phyloP scores from a whole-genome alignment of 2,797 vertebrate genomes.

The Macroramphosus scolopax region DNA sequence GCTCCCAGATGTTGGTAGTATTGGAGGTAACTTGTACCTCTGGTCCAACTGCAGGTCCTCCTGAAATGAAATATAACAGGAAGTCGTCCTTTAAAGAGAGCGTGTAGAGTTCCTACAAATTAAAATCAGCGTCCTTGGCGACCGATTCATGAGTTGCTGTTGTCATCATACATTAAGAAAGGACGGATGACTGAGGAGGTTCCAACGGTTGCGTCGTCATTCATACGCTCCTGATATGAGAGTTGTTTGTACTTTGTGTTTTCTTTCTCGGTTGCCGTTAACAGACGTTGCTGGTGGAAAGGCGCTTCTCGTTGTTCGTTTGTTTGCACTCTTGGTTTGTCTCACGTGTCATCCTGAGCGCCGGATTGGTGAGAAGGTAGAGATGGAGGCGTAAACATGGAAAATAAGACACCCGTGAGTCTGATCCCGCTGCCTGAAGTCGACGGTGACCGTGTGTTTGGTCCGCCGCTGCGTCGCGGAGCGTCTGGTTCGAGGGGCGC shows the following conservation, averaged over 20 bases:
- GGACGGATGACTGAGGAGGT: slow-evolving; percentile 11
- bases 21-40: slow-evolving; percentile 5
- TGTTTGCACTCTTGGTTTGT: slow-evolving; percentile 37
- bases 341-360: slow-evolving; percentile 70
- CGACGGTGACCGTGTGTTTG: too few relatives aligned
- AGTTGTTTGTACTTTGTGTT: slow-evolving; percentile 27
- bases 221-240: slow-evolving; percentile 21
- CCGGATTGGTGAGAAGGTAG: slow-evolving; percentile 77
- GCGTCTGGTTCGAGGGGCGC: slow-evolving; percentile 1
- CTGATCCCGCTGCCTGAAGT: slow-evolving; percentile 79
- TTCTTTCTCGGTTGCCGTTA: slow-evolving; percentile 29
- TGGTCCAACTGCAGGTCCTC: slow-evolving; percentile 25
- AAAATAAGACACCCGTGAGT: slow-evolving; percentile 52
- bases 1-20: slow-evolving; percentile 1
- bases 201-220: slow-evolving; percentile 30
- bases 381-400: slow-evolving; percentile 61
- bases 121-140: slow-evolving; percentile 35
- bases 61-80: slow-evolving; percentile 36
- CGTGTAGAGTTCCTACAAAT: slow-evolving; percentile 43
- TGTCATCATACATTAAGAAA: too few relatives aligned
- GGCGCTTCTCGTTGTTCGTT: slow-evolving; percentile 78
- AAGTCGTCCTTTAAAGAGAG: slow-evolving; percentile 65
- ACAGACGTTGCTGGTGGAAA: slow-evolving; percentile 86
- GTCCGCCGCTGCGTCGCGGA: slow-evolving; percentile 3
- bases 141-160: slow-evolving; percentile 25